A percentile compares a stretch with the other conserved stretches of the same genome.
Evolutionary conservation across 2,113 vertebrate species (phyloP).

Genomic region (Crocuta crocuta): DNA sequence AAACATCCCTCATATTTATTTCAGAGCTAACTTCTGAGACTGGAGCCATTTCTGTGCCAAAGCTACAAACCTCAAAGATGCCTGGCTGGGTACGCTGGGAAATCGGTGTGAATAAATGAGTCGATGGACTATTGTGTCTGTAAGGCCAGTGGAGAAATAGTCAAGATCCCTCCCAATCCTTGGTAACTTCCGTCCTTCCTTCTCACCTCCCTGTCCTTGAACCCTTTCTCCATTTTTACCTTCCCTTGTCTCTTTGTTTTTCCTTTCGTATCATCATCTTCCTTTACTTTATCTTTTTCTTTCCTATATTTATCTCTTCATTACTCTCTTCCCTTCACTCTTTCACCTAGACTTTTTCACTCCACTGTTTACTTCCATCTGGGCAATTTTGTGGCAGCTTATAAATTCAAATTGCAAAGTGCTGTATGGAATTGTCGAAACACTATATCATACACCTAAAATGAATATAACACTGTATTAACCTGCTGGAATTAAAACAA

Average conservation of each 20-base stretch:
- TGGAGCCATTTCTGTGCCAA: slow-evolving; percentile 39
- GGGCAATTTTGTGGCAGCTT: background rate
- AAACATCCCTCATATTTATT: slow-evolving; percentile 78
- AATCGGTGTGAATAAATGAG: background rate
- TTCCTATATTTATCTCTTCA: background rate
- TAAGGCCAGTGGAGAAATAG: background rate
- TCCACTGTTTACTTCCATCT: background rate
- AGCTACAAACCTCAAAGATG: slow-evolving; percentile 57
- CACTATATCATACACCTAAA: background rate
- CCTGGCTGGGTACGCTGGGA: background rate
- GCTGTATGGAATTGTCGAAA: background rate
- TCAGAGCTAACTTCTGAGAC: slow-evolving; percentile 65
- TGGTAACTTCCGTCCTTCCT: background rate
- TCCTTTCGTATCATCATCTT: background rate
- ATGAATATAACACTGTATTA: background rate
- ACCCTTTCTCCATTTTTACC: background rate
- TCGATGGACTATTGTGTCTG: background rate
- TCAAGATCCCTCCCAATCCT: background rate
- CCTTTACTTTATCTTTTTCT: background rate
- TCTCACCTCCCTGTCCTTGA: background rate
- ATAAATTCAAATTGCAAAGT: slow-evolving; percentile 10
- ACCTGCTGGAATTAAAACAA: background rate
- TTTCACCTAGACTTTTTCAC: background rate
- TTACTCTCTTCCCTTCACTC: background rate
- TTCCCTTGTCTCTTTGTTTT: background rate